Percentiles rank a stretch among this genome's conserved stretches.
These are phyloP conservation scores for Cricetomys ansorgei DNA, from an alignment of 2,113 vertebrate genomes.

Conservation along the genomic window DNA sequence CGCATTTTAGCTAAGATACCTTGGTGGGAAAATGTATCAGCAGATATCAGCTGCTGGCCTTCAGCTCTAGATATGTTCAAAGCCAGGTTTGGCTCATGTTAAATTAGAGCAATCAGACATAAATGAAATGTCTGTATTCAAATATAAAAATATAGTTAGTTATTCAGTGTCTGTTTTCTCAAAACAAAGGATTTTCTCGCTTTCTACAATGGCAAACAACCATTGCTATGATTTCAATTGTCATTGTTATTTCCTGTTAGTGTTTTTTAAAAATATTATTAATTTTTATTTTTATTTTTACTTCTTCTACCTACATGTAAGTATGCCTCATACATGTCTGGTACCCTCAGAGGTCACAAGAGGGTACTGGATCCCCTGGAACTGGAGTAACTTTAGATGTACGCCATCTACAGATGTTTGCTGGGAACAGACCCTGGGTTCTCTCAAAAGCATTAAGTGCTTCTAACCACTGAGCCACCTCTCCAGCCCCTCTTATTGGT, in stretches of 20 bases:
- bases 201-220: not conserved
- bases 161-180: slow-evolving; percentile 10
- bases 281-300: not conserved
- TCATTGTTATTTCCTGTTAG: not conserved
- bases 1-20: not conserved
- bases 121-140: not conserved
- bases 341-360: not conserved
- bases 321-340: not conserved
- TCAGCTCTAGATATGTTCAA: slow-evolving; percentile 29
- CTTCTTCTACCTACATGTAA: not conserved
- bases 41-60: not conserved
- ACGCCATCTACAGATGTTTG: not conserved
- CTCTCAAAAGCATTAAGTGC: not conserved
- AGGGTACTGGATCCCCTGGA: not conserved
- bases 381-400: not conserved
- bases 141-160: not conserved
- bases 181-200: slow-evolving; percentile 10
- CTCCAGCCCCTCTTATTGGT: not conserved
- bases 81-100: not conserved
- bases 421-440: not conserved
- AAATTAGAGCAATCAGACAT: not conserved
- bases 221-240: not conserved
- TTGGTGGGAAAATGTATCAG: not conserved
- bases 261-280: not conserved
- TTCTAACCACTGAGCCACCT: not conserved